Base-by-base conservation (phyloP, 2,888 invertebrate genomes). In the Junonia oenone region DNA sequence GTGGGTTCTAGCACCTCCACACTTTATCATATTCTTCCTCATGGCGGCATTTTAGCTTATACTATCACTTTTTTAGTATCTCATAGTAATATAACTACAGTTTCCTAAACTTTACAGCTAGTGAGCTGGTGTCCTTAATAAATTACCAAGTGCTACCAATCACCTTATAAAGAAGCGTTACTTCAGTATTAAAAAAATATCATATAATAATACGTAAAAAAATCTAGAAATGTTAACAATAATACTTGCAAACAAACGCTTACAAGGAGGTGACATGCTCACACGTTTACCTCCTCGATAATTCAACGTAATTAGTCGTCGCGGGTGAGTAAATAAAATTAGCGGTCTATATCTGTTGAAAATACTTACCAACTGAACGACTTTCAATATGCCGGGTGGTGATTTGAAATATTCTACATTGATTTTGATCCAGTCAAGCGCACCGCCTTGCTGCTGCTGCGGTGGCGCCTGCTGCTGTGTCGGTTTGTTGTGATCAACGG, bases 331-430 rank as follows among this genome's bases (percentile, higher is more conserved):
- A 56, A 51, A 56, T 56, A 56, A 51, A 56, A 48, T 48, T 51
- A 56, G 43, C 43, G 8, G 22, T 50, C 6, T n/a, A 22, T n/a
- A 49, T 15, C 17, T 48, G n/a, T 33, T 15, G 6, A 51, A 53
- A 33, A 49, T 51, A 66, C 95, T 94, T 86, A 97, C 97, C 91
- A 96, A 84, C 91, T 97, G 93, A 15, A 93, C 89, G 62, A 97
- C 82, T 91, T 97, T 97, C 64, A 97, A 75, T 69, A 96, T 90
- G 67, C 97, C 97, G 53, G 97, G 96, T 72, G 94, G 90, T 45
- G 95, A 94, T 84, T 92, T 93, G 88, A 96, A 96, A 82, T 97
- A 96, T 73, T 93, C 92, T 67, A 94, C 72, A 87, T 97, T 96
- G 72, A 96, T 86, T 85, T 93, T 93, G 71, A 96, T 91, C 93